Evolutionary conservation across 2,888 invertebrate species (phyloP).

Genomic region (Apotomis capreana): DNA sequence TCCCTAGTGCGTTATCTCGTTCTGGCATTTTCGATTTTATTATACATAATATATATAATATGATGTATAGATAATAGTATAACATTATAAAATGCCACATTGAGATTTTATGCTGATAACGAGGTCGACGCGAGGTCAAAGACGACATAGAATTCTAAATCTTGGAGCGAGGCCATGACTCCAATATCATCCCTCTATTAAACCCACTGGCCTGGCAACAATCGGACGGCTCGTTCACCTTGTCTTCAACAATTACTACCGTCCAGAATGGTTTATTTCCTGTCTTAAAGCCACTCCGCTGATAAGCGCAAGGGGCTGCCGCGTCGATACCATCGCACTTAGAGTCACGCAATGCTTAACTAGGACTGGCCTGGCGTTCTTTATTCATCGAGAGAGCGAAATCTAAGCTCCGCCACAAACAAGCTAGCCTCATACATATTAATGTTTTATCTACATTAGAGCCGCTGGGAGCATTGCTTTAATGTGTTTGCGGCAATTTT

Average conservation of each 20-base stretch:
- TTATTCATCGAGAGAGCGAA: slow-evolving; percentile 74
- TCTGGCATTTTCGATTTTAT: too few species aligned
- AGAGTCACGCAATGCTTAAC: slow-evolving; percentile 68
- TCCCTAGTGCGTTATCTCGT: too few species aligned
- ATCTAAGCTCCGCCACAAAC: slow-evolving; percentile 75
- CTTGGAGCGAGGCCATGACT: slow-evolving; percentile 19
- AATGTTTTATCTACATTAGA: slow-evolving; percentile 77
- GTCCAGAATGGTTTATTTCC: slow-evolving; percentile 67
- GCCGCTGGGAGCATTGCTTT: slow-evolving; percentile 62
- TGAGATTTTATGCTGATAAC: background rate
- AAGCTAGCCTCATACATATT: slow-evolving; percentile 78
- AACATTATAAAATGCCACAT: background rate
- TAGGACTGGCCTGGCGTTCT: slow-evolving; percentile 55
- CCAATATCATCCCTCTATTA: slow-evolving; percentile 13
- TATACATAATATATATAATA: too few species aligned
- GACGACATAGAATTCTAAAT: slow-evolving; percentile 11
- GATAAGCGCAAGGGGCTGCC: slow-evolving; percentile 64
- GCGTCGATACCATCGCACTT: slow-evolving; percentile 61
- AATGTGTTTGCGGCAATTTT: slow-evolving; percentile 72
- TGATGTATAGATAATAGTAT: too few species aligned
- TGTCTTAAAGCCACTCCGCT: slow-evolving; percentile 58
- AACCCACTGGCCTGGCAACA: slow-evolving; percentile 33
- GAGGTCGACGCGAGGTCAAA: background rate
- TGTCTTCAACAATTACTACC: slow-evolving; percentile 54
- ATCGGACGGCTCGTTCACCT: slow-evolving; percentile 44